Percentiles rank a stretch among this genome's conserved stretches.
phyloP scores from a whole-genome alignment of 1,140 invertebrate species.

The Whitmania pigra region DNA sequence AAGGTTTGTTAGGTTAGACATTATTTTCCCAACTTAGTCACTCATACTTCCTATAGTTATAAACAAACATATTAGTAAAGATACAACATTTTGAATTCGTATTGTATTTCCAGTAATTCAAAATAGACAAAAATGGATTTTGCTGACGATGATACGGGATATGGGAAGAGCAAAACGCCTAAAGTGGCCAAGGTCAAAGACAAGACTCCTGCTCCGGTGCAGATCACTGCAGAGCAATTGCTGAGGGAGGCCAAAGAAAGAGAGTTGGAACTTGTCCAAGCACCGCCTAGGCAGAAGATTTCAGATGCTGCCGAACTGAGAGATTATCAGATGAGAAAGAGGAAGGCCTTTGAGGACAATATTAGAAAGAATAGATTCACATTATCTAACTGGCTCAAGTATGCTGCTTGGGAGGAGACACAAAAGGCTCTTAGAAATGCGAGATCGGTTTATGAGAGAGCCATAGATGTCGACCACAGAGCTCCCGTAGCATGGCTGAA shows the following conservation, averaged over 20 bases:
- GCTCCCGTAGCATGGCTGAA: conserved; percentile 84
- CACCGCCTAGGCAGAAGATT: conserved; percentile 97
- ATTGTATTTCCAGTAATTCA: too few relatives aligned
- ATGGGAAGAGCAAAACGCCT: conserved; percentile 65
- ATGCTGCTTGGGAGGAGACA: conserved; percentile 97
- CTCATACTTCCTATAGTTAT: too few relatives aligned
- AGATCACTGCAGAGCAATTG: conserved; percentile 97
- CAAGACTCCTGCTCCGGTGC: conserved; percentile 94
- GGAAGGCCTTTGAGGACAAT: conserved; percentile 91
- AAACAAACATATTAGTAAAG: too few relatives aligned
- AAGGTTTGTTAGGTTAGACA: too few relatives aligned
- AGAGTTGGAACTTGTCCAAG: conserved; percentile 92
- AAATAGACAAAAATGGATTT: conserved; percentile 25
- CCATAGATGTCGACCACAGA: conserved; percentile 88
- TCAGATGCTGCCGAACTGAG: conserved; percentile 94
- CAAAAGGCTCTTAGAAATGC: conserved; percentile 48
- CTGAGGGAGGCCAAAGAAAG: conserved; percentile 95
- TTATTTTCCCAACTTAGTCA: too few relatives aligned
- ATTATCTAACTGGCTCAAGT: conserved; percentile 95
- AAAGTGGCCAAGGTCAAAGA: conserved; percentile 66
- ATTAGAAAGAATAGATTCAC: conserved; percentile 88
- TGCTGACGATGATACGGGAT: conserved; percentile 28
- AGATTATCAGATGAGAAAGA: conserved; percentile 86
- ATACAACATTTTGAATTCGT: too few relatives aligned
- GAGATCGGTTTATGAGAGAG: conserved; percentile 87